Evolutionary conservation across 64 coral and sea anemone genomes (phyloP).

Genomic region (Porites australiensis): DNA sequence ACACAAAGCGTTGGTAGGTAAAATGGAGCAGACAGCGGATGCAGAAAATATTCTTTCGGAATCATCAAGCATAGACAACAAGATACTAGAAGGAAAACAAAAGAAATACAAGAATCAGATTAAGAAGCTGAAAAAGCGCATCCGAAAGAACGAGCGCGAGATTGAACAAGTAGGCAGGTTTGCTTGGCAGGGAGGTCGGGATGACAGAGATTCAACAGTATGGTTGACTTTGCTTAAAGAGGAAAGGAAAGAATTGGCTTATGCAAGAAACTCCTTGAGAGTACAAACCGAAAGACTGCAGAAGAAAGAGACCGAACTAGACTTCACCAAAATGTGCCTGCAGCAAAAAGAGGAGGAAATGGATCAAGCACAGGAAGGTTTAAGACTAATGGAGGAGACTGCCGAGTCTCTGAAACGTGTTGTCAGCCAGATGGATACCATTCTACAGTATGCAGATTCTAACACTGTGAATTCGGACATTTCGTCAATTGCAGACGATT

Average conservation of each 20-base stretch:
- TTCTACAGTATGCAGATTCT: not conserved
- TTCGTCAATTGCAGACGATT: not conserved
- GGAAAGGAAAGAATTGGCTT: no score
- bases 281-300: not conserved
- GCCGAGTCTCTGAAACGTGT: not conserved
- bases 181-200: not conserved
- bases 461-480: not conserved
- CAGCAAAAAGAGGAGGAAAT: not conserved
- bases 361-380: not conserved
- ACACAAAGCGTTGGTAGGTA: not conserved
- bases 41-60: no score
- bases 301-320: not conserved
- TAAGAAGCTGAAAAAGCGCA: not conserved
- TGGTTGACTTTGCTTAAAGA: not conserved
- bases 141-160: not conserved
- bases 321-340: not conserved
- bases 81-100: no score
- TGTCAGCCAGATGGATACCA: not conserved
- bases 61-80: no score
- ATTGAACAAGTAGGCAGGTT: not conserved
- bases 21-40: not conserved
- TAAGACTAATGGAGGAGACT: not conserved
- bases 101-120: no score
- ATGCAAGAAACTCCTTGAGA: no score
- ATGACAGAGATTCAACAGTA: not conserved